Evolutionary conservation across 2,113 vertebrate genomes (phyloP).

Genomic region (Halichoeres trimaculatus): DNA sequence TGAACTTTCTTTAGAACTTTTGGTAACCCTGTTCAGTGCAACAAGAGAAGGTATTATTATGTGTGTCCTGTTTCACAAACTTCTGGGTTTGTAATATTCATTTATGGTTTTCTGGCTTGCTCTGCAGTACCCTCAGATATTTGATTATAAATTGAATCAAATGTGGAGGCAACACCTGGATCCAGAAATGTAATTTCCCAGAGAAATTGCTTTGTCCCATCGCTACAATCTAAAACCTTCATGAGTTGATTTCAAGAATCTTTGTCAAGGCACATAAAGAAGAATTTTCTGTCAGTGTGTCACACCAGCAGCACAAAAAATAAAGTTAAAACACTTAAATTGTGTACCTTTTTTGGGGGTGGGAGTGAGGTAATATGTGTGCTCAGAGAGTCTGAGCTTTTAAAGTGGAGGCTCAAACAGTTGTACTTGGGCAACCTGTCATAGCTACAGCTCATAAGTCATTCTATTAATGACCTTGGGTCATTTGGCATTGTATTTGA

Average conservation of each 20-base stretch:
- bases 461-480: no score
- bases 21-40: not conserved
- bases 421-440: no score
- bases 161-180: not conserved
- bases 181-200: not conserved
- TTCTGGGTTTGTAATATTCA: not conserved
- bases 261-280: slow-evolving; percentile 19
- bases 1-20: not conserved
- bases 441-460: no score
- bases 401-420: not conserved
- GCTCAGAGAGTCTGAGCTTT: not conserved
- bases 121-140: not conserved
- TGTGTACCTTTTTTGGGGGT: not conserved
- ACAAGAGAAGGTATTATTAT: not conserved
- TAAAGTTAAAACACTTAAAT: slow-evolving; percentile 55
- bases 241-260: slow-evolving; percentile 42
- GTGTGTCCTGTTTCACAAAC: not conserved
- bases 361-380: not conserved
- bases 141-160: not conserved
- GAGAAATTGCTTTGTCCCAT: not conserved
- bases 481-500: no score
- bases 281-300: slow-evolving; percentile 47
- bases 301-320: slow-evolving; percentile 47
- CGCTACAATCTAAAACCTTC: not conserved
- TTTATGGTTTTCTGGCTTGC: not conserved